Base-by-base conservation (phyloP, 2,888 invertebrate genomes). In the Nomada fucata region DNA sequence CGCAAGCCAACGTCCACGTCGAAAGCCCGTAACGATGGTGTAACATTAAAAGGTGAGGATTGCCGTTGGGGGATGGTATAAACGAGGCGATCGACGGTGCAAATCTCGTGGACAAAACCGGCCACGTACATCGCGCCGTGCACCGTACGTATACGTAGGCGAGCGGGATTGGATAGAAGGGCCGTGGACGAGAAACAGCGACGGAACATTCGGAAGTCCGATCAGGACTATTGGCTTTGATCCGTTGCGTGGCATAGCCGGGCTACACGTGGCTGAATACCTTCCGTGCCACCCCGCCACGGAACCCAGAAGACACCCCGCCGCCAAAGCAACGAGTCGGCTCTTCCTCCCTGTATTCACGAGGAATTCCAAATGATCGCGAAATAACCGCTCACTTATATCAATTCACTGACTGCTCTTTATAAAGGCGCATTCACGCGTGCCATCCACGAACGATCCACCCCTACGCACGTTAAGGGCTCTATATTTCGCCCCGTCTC, bases 371-470 rank as follows among this genome's bases (percentile, higher is more conserved):
- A 92, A 93, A 92, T 92, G 93, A 93, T 93, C 91, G 92, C 90
- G 92, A 93, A 93, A 93, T 93, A 93, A 93, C 93, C 93, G 92
- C 92, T 93, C 93, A 92, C 92, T 93, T 93, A 93, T 91, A 92
- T 92, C 93, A 92, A 93, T 92, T 93, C 91, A 92, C 90, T 74
- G 88, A 89, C 89, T 87, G 83, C 89, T 90, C 92, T 93, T 93
- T 92, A 92, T 93, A 88, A 91, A 88, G 90, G 90, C 90, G 92
- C 92, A 93, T 93, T 93, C 93, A 93, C 93, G 92, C 92, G 93
- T 93, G 90, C 88, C 89, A 89, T 89, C 87, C 77, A 75, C 86
- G 80, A 87, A 75, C 87, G 84, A 87, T 79, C 82, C 84, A 77
- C 50, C 85, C 83, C 81, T 85, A 84, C 86, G 80, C 83, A 84